Base-by-base conservation (phyloP, 1,140 invertebrate species). In the Hesperophylax magnus region DNA sequence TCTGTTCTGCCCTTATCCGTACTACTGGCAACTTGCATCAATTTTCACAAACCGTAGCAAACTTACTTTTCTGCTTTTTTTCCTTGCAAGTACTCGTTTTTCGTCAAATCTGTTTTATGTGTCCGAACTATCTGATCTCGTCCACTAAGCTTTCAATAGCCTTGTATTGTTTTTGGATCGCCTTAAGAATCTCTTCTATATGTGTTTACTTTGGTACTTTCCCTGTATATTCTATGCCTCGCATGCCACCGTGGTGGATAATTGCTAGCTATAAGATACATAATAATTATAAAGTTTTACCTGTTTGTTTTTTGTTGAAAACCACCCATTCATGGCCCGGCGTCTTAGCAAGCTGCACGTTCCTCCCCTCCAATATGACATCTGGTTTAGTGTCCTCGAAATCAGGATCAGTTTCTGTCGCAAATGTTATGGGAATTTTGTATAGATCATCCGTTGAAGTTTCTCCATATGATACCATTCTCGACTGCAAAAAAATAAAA, bases 231-330 rank as follows among this genome's bases (percentile, higher is more conserved):
- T 47, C 9, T 8, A 47, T 14, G 39, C 39, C 11, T 47, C 39
- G 9, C 34, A 5, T 39, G 4, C 34, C 34, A 39, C 1, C 34
- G 0, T 3, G 34, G 34, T 8, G 7, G 34, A 9, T 39, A 39
- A 1, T 8, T 39, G 1, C 5, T 39, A 39, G 9, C 3, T 39
- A 8, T 8, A 39, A 4, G 9, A 39, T 39, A 39, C 34, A 8
- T 7, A 65, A 31, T 31, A 24, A 24, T 65, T 65, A 6, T 31
- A 24, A 65, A 65, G 61, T 65, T n/a, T 39, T 47, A 83, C 76
- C 71, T 53, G 27, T 91, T 82, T 92, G 92, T 78, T 92, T 90
- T 69, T 90, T 92, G 78, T 93, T 93, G 52, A 93, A 86, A 15
- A 93, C 86, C 11, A 93, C 83, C 92, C 92, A 93, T 18, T 91